phyloP scores from a whole-genome alignment of 37 sponge, comb jelly and placozoan genomes.

The Oscarella lobularis region DNA sequence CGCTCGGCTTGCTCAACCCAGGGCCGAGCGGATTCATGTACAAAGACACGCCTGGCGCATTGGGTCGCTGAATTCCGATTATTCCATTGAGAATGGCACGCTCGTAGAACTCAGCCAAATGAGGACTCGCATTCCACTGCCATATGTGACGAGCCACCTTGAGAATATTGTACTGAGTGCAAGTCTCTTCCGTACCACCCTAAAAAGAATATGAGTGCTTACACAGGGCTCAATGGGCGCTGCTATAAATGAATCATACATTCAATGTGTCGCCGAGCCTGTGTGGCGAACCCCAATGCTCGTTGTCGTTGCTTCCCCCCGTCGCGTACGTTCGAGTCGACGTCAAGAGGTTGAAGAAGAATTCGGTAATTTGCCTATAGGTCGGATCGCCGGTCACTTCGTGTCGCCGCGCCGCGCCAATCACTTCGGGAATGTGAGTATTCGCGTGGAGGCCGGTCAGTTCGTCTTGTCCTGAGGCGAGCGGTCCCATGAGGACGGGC shows the following conservation, averaged over 20 bases:
- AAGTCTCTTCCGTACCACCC: constrained; percentile 6
- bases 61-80: constrained; percentile 2
- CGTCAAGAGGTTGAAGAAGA: not conserved
- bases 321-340: not conserved
- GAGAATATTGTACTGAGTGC: constrained; percentile 1
- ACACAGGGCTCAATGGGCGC: not conserved
- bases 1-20: not conserved
- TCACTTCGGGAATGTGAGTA: constrained; percentile 6
- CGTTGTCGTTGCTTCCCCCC: constrained; percentile 1
- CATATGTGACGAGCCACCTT: constrained; percentile 3
- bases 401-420: constrained; percentile 5
- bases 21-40: constrained; percentile 4
- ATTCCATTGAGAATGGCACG: constrained; percentile 5
- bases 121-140: not conserved
- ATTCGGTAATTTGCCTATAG: not conserved
- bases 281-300: not conserved
- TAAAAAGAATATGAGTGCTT: not conserved
- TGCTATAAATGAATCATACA: not conserved
- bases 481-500: constrained; percentile 2
- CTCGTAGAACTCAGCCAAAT: constrained; percentile 1
- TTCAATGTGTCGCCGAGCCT: not conserved
- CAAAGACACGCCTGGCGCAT: not conserved
- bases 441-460: constrained; percentile 3
- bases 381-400: not conserved
- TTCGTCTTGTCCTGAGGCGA: not conserved